Percentiles rank a stretch among this genome's conserved stretches.
Conservation (phyloP, 2,113 vertebrate species). For the Passer domesticus region DNA sequence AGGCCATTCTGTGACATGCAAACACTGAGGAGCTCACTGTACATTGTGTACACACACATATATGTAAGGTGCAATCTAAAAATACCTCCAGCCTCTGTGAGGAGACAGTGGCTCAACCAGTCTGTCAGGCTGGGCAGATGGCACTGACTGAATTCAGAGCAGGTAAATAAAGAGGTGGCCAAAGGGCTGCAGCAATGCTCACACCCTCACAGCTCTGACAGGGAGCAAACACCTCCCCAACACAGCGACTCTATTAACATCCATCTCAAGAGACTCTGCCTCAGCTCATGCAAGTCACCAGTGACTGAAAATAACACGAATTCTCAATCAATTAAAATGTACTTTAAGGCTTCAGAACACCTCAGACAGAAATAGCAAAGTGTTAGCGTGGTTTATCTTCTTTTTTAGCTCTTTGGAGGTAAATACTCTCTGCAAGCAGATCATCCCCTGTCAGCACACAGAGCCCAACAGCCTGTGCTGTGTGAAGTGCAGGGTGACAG, state of each 20-base stretch:
- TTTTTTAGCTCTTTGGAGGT: not conserved
- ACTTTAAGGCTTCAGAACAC: not conserved
- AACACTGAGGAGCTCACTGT: not conserved
- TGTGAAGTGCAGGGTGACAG: not conserved
- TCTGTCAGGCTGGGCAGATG: not conserved
- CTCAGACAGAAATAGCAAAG: not conserved
- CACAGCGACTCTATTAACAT: not conserved
- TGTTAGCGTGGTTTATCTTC: not conserved
- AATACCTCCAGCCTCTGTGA: not conserved
- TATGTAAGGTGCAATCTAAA: not conserved
- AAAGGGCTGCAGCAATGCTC: not conserved
- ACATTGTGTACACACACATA: not conserved
- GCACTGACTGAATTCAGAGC: not conserved
- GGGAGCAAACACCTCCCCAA: not conserved
- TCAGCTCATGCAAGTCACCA: not conserved
- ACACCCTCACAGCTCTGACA: not conserved
- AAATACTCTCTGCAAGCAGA: not conserved
- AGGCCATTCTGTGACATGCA: accelerated
- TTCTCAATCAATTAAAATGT: not conserved
- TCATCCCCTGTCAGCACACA: not conserved
- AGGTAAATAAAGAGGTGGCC: not conserved
- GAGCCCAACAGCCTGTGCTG: not conserved
- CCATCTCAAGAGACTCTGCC: not conserved
- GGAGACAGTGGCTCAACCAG: not conserved
- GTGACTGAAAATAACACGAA: not conserved